Evolutionary conservation across 2,888 invertebrate species (phyloP), one percentile per base, ranked within the genome.

Genomic region (Xylophagus ater): DNA sequence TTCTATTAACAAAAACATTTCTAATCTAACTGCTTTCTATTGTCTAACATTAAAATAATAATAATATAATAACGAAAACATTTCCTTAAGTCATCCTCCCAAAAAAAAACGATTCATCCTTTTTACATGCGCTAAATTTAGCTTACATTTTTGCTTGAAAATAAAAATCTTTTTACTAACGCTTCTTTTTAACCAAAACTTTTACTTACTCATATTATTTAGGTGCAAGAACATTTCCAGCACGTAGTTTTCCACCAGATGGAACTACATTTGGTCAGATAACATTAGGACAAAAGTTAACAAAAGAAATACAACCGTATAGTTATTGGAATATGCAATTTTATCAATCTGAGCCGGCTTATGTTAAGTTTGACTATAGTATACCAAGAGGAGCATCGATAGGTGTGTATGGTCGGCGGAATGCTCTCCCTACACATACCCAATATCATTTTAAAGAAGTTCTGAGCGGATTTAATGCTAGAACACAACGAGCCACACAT

Each of bases 241-340:
- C 85, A 46, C 79, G 87, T 62, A 86, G 88, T 50, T 88, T 89
- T 60, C 90, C 90, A 50, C 90, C 89, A 43, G 89, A 90, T 62
- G 88, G 89, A 50, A 89, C 88, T 51, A 88, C 89, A 37, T 90
- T 90, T 67, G 81, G 82, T 54, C 88, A 89, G 71, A 85, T 92
- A 56, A 76, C 81, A 50, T 70, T 92, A 58, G 89, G 90, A 49
- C 83, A 88, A 66, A 80, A 84, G 60, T 71, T 89, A 55, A 82
- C 84, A 55, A 82, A 86, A 67, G 82, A 85, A 69, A 87, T 96
- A 59, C 82, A 84, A 57, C 83, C 93, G 47, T 90, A 92, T 68
- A 85, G 90, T 60, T 93, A 93, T 66, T 93, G 93, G 93, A 90
- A 92, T 67, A 87, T 92, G 80, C 90, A 92, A 67, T 93, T 96